Evolutionary conservation across 2,888 invertebrate genomes (phyloP), one percentile per base, ranked within the genome.

Genomic region (Pyrochroa serraticornis): DNA sequence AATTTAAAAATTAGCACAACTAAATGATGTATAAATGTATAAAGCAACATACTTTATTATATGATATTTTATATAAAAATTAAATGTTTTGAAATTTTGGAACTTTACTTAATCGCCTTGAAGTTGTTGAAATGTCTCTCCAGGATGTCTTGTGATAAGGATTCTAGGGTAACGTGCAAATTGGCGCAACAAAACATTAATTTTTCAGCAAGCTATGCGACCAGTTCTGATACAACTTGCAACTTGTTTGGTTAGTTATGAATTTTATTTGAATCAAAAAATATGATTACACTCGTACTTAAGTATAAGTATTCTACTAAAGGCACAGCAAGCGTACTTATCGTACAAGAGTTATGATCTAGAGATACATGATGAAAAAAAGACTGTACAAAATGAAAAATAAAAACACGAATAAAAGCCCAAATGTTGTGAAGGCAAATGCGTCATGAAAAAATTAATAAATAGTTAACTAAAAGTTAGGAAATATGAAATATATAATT

Each of bases 311-410:
- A 72, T 68, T 68, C 75, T 77, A 76, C 71, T 69, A 75, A 79
- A 78, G 79, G 78, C 79, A 79, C 79, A 78, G 77, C 75, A 78
- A 79, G 78, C 76, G 79, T 79, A 79, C 79, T 77, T 74, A 73
- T 70, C 71, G 77, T 77, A 78, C 77, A 70, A 71, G 22, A 22
- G 72, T 76, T 76, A 75, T 69, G 67, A 69, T 65, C 64, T 69
- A 61, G 55, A 63, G 63, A 66, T 62, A 65, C 30, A 58, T 44
- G 54, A 61, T 35, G 46, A 60, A 64, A 61, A 70, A 65, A 62
- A 62, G 56, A 65, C 68, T 70, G 67, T 72, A 72, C 70, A 71
- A 69, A 69, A 67, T 63, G 69, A 69, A 58, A 38, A n/a, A n/a
- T n/a, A n/a, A n/a, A 50, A 52, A 58, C 44, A 54, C 47, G 41